A percentile compares a stretch with the other conserved stretches of the same genome.
Evolutionary conservation across 2,113 vertebrate genomes (phyloP).

Genomic region (Pionites leucogaster): DNA sequence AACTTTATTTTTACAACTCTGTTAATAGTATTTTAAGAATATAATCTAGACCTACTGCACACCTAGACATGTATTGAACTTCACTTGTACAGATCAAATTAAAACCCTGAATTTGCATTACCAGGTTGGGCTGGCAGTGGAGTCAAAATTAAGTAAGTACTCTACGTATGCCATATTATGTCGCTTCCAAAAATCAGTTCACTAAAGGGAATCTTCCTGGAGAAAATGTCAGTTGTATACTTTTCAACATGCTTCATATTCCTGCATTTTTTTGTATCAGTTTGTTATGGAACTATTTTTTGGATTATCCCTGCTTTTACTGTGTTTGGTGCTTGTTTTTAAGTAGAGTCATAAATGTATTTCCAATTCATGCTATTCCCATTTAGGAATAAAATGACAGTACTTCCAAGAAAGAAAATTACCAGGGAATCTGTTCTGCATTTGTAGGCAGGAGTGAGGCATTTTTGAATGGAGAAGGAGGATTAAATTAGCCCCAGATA

Average conservation of each 20-base stretch:
- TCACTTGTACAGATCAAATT: background rate
- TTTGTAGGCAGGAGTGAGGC: conserved; percentile 59
- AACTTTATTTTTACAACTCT: background rate
- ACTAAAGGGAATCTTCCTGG: background rate
- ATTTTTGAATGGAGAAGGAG: conserved; percentile 51
- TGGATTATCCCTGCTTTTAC: background rate
- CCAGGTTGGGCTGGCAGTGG: background rate
- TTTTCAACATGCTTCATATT: conserved; percentile 1
- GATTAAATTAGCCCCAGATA: conserved; percentile 70
- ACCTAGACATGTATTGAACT: background rate
- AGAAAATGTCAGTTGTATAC: background rate
- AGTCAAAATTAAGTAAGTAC: background rate
- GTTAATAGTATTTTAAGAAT: background rate
- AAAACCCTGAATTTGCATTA: background rate
- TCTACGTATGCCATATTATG: background rate
- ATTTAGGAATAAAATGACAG: conserved; percentile 29
- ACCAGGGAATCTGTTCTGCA: conserved; percentile 58
- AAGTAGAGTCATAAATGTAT: conserved; percentile 19
- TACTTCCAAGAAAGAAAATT: conserved; percentile 61
- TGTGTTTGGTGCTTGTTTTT: conserved; percentile 35
- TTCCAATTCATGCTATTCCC: conserved; percentile 40
- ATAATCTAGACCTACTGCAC: background rate
- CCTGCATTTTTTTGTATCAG: conserved; percentile 1
- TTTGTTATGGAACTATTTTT: conserved; percentile 27
- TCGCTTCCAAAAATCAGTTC: background rate